phyloP scores from a whole-genome alignment of 2,113 vertebrate species.

The Aptenodytes forsteri region DNA sequence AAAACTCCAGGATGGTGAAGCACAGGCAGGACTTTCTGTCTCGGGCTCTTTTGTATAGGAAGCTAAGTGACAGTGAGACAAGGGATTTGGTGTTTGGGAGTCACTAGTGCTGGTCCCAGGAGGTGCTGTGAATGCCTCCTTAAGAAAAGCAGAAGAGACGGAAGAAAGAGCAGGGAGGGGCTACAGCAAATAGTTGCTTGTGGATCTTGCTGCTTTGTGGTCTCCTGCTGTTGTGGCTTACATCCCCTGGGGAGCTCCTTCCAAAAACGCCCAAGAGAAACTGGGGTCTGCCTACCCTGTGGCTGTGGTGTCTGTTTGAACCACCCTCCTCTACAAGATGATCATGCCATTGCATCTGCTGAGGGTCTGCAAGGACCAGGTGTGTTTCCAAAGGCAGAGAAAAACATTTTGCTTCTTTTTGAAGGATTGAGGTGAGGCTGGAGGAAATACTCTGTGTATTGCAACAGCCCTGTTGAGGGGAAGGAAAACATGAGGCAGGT shows the following conservation, averaged over 20 bases:
- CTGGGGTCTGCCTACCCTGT: not conserved
- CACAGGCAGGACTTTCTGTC: not conserved
- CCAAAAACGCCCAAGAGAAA: not conserved
- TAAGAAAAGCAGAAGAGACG: not conserved
- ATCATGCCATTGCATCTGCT: not conserved
- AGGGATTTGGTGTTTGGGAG: not conserved
- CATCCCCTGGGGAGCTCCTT: not conserved
- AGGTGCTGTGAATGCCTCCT: not conserved
- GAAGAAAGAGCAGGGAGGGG: not conserved
- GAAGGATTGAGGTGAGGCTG: not conserved
- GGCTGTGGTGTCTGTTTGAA: not conserved
- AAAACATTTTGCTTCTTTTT: not conserved
- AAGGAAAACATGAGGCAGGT: not conserved
- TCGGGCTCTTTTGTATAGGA: not conserved
- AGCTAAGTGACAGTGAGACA: not conserved
- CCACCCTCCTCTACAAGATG: not conserved
- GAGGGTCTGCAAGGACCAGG: not conserved
- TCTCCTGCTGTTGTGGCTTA: not conserved
- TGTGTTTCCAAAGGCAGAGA: not conserved
- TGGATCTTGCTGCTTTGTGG: not conserved
- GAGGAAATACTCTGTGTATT: not conserved
- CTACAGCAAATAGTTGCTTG: not conserved
- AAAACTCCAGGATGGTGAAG: not conserved
- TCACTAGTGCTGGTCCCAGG: not conserved
- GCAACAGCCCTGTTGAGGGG: not conserved